These are phyloP conservation scores for Calypte anna DNA, from an alignment of 2,113 vertebrate genomes.

Conservation along the genomic window DNA sequence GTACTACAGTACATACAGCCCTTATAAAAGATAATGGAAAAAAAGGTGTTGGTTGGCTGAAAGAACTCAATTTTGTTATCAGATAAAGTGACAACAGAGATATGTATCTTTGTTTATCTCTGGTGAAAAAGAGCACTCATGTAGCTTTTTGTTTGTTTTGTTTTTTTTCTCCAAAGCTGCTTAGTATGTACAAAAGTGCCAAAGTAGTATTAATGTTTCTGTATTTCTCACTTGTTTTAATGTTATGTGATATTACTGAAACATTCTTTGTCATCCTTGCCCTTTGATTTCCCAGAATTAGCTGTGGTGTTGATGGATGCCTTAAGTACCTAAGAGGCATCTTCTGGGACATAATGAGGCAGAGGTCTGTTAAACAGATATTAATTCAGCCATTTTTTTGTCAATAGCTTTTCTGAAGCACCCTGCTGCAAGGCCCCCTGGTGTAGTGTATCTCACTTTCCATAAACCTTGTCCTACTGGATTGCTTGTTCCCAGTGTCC, in stretches of 20 bases:
- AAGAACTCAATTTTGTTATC: not conserved
- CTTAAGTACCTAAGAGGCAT: not conserved
- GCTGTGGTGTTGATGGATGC: not conserved
- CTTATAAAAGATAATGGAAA: not conserved
- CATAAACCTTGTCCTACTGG: rapidly evolving
- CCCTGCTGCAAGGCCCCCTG: not conserved
- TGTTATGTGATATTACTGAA: not conserved
- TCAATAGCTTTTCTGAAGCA: not conserved
- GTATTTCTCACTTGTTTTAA: not conserved
- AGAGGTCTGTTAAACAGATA: not conserved
- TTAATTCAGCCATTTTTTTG: not conserved
- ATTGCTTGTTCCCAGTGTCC: too few relatives aligned
- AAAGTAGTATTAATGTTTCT: not conserved
- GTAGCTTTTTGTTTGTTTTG: not conserved
- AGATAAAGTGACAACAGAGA: not conserved
- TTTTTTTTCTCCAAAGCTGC: not conserved
- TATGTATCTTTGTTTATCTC: not conserved
- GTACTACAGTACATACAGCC: not conserved
- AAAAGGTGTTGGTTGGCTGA: not conserved
- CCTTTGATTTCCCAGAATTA: not conserved
- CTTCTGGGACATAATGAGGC: not conserved
- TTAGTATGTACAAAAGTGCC: not conserved
- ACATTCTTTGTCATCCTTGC: not conserved
- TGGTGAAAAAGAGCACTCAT: not conserved
- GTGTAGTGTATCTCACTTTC: rapidly evolving